phyloP scores from a whole-genome alignment of 2,113 vertebrate species.

The Odocoileus hemionus region DNA sequence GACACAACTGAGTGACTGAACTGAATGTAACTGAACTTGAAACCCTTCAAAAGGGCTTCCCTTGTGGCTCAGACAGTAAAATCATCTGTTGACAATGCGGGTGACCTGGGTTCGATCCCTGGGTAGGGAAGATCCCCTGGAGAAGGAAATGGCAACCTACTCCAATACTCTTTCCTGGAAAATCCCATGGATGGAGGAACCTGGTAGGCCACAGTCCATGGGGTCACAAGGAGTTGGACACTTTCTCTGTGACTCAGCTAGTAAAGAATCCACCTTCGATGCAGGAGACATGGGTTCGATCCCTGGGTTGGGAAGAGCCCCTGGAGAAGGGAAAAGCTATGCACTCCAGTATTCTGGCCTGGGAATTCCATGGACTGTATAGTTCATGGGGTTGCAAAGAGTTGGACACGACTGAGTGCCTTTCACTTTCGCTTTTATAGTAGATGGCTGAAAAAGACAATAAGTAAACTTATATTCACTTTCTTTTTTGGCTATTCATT shows the following conservation, averaged over 20 bases:
- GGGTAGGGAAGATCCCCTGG: not conserved
- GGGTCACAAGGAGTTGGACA: not conserved
- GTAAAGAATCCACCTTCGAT: not conserved
- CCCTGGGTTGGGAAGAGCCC: not conserved
- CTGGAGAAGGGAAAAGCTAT: not conserved
- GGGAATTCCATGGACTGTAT: not conserved
- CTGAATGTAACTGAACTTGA: not conserved
- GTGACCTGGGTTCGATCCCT: not conserved
- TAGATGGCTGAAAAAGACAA: not conserved
- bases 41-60: not conserved
- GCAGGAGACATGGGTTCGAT: not conserved
- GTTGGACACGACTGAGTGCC: accelerated
- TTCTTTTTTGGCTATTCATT: not conserved
- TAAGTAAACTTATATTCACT: not conserved
- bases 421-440: not conserved
- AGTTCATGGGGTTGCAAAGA: not conserved
- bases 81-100: accelerated
- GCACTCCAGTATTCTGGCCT: not conserved
- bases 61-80: not conserved
- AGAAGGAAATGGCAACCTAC: not conserved
- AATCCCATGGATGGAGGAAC: not conserved
- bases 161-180: not conserved
- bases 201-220: not conserved
- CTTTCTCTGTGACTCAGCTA: not conserved
- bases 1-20: not conserved